These are phyloP conservation scores for Sinopyrophorus schimmeli DNA, from an alignment of 2,888 invertebrate genomes.

Conservation along the genomic window DNA sequence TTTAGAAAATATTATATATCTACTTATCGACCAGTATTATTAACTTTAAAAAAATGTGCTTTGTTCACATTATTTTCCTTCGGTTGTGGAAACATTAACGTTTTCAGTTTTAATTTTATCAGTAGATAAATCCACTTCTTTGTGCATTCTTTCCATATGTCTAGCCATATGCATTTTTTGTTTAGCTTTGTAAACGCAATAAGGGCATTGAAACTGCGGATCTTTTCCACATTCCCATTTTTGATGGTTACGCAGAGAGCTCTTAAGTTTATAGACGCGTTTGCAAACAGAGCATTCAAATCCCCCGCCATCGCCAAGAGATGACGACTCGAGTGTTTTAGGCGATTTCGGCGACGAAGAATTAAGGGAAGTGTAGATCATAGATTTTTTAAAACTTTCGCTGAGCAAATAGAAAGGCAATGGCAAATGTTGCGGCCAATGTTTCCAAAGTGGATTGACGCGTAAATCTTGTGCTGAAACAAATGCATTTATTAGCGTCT, in stretches of 20 bases:
- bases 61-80: no score
- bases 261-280: slow-evolving; percentile 83
- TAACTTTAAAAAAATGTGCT: no score
- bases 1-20: no score
- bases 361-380: slow-evolving; percentile 45
- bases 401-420: slow-evolving; percentile 68
- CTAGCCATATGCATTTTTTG: slow-evolving; percentile 84
- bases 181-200: slow-evolving; percentile 81
- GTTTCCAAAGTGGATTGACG: slow-evolving; percentile 70
- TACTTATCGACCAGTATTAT: no score
- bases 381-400: slow-evolving; percentile 56
- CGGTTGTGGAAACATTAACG: slow-evolving; percentile 14
- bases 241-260: slow-evolving; percentile 80
- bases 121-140: slow-evolving; percentile 54
- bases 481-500: slow-evolving; percentile 39
- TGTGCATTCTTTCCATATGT: slow-evolving; percentile 82
- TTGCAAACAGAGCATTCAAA: slow-evolving; percentile 83
- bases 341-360: slow-evolving; percentile 34
- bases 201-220: slow-evolving; percentile 80
- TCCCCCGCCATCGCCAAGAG: slow-evolving; percentile 57
- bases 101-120: slow-evolving; percentile 48
- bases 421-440: slow-evolving; percentile 75
- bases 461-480: slow-evolving; percentile 69
- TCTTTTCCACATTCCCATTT: slow-evolving; percentile 87
- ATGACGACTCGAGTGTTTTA: slow-evolving; percentile 17